These are phyloP conservation scores for Turritopsis dohrnii DNA, from an alignment of 30 jellyfish, hydroid and myxozoan genomes.

Conservation along the genomic window DNA sequence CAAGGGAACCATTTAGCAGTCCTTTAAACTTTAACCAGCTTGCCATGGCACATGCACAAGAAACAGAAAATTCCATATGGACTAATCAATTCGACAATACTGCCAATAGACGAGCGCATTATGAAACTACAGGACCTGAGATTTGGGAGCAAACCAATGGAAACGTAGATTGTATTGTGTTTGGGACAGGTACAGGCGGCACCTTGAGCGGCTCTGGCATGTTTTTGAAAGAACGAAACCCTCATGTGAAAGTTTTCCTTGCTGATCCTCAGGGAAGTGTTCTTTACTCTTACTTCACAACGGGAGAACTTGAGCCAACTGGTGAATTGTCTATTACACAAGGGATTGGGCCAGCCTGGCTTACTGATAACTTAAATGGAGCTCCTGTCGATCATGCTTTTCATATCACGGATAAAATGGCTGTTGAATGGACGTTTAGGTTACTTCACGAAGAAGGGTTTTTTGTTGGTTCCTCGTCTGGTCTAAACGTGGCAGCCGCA, in stretches of 20 bases:
- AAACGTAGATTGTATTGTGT: conserved; percentile 80
- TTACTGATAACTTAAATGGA: conserved; percentile 71
- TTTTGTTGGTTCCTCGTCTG: conserved; percentile 93
- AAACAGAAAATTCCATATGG: conserved; percentile 69
- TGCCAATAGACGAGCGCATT: conserved; percentile 85
- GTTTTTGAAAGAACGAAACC: conserved; percentile 80
- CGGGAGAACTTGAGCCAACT: conserved; percentile 66
- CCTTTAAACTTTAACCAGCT: conserved; percentile 80
- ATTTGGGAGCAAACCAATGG: conserved; percentile 97
- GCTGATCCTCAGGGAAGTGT: conserved; percentile 98
- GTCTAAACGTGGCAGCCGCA: conserved; percentile 95
- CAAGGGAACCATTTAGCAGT: conserved; percentile 83
- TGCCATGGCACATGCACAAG: conserved; percentile 79
- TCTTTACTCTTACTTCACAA: conserved; percentile 54
- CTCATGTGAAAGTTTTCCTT: conserved; percentile 46
- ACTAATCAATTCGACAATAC: conserved; percentile 80
- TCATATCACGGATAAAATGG: conserved; percentile 68
- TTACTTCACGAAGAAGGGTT: conserved; percentile 86
- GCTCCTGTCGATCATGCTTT: conserved; percentile 84
- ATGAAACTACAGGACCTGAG: conserved; percentile 95
- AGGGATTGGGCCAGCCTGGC: conserved; percentile 91
- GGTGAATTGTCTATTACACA: conserved; percentile 86
- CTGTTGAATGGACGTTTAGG: conserved; percentile 82
- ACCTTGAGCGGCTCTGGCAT: conserved; percentile 84
- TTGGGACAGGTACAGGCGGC: conserved; percentile 97